These are phyloP conservation scores for Apodemia zela DNA, from an alignment of 2,888 invertebrate species.

Conservation along the genomic window DNA sequence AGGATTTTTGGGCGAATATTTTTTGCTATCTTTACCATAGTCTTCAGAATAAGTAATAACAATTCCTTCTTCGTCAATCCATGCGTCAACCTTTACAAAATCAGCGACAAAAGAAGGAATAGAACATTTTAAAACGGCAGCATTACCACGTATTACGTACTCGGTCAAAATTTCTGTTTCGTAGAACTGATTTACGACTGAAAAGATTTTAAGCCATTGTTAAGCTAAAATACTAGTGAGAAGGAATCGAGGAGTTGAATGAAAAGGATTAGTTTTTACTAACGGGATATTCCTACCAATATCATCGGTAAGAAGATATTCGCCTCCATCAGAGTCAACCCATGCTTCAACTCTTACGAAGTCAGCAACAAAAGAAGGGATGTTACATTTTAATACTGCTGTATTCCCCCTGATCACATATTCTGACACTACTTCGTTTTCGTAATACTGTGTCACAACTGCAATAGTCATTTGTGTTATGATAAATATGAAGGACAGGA, in stretches of 20 bases:
- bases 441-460: conserved; percentile 95
- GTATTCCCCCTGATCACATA: conserved; percentile 94
- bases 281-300: conserved; percentile 81
- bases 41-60: conserved; percentile 84
- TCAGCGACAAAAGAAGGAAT: conserved; percentile 95
- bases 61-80: conserved; percentile 85
- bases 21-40: conserved; percentile 83
- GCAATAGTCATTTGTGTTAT: conserved; percentile 47
- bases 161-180: conserved; percentile 94
- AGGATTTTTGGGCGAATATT: conserved; percentile 43
- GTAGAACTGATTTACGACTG: conserved; percentile 91
- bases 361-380: conserved; percentile 94
- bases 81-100: conserved; percentile 93
- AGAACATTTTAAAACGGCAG: conserved; percentile 92
- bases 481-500: conserved; percentile 16
- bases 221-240: background rate
- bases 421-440: conserved; percentile 93
- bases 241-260: conserved; percentile 15
- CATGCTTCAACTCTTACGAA: conserved; percentile 94
- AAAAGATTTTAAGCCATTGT: conserved; percentile 33
- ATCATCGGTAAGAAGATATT: conserved; percentile 85
- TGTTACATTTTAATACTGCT: conserved; percentile 92
- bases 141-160: conserved; percentile 93
- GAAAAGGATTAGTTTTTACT: conserved; percentile 7
- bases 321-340: conserved; percentile 84